Percentiles rank a stretch among this genome's conserved stretches.
phyloP scores from a whole-genome alignment of 1,140 invertebrate genomes.

The Radopholus similis region DNA sequence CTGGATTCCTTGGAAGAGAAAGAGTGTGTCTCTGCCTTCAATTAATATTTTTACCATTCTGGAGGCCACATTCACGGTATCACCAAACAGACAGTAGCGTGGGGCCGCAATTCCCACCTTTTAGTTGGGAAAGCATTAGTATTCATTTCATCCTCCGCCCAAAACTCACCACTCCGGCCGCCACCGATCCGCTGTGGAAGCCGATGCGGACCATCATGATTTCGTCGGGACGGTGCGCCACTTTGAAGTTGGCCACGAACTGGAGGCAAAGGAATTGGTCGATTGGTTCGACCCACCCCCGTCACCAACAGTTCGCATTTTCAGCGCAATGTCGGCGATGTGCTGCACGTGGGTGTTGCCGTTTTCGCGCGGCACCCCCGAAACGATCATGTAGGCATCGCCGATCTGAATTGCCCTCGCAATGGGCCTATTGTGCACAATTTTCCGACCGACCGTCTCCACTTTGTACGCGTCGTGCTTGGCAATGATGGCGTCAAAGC shows the following conservation, averaged over 20 bases:
- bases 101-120: slow-evolving; percentile 76
- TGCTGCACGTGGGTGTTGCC: slow-evolving; percentile 67
- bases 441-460: slow-evolving; percentile 27
- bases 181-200: slow-evolving; percentile 81
- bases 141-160: background rate
- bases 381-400: slow-evolving; percentile 81
- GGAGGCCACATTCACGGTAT: slow-evolving; percentile 58
- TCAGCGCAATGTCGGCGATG: slow-evolving; percentile 77
- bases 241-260: slow-evolving; percentile 79
- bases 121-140: background rate
- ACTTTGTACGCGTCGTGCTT: slow-evolving; percentile 61
- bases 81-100: slow-evolving; percentile 78
- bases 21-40: background rate
- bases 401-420: slow-evolving; percentile 67
- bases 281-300: background rate
- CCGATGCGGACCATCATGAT: slow-evolving; percentile 87
- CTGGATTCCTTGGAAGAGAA: slow-evolving; percentile 18
- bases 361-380: slow-evolving; percentile 75
- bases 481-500: slow-evolving; percentile 59
- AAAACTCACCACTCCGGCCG: slow-evolving; percentile 74
- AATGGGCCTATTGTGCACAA: background rate
- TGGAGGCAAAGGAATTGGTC: slow-evolving; percentile 62
- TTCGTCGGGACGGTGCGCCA: slow-evolving; percentile 80
- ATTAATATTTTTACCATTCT: slow-evolving; percentile 51
- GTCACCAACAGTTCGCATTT: slow-evolving; percentile 64